Evolutionary conservation across 2,797 vertebrate species (phyloP).

Genomic region (Anniella stebbinsi): DNA sequence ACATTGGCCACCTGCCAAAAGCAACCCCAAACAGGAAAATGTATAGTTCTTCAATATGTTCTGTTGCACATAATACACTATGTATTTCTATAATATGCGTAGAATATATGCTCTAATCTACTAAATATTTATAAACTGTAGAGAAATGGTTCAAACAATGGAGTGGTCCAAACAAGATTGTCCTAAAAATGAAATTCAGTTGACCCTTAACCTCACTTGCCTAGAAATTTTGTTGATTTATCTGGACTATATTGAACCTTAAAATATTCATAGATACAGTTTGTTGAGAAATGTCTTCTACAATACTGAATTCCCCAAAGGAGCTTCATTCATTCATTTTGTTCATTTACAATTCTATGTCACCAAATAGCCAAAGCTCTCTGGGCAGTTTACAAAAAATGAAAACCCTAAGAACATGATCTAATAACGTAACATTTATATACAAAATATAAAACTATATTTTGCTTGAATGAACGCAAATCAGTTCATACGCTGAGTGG

Average conservation of each 20-base stretch:
- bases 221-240: background rate
- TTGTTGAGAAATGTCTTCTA: background rate
- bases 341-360: no score
- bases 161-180: background rate
- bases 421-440: no score
- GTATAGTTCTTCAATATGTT: background rate
- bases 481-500: background rate
- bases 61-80: background rate
- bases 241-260: background rate
- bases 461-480: no score
- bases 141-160: background rate
- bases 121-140: background rate
- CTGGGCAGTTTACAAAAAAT: no score
- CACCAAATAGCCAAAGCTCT: no score
- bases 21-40: background rate
- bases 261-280: background rate
- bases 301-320: background rate
- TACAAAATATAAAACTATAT: no score
- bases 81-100: background rate
- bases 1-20: no score
- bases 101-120: background rate
- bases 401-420: no score
- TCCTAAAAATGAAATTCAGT: background rate
- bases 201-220: background rate
- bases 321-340: background rate